phyloP scores from a whole-genome alignment of 2,888 invertebrate genomes.

The Drosophila mettleri region DNA sequence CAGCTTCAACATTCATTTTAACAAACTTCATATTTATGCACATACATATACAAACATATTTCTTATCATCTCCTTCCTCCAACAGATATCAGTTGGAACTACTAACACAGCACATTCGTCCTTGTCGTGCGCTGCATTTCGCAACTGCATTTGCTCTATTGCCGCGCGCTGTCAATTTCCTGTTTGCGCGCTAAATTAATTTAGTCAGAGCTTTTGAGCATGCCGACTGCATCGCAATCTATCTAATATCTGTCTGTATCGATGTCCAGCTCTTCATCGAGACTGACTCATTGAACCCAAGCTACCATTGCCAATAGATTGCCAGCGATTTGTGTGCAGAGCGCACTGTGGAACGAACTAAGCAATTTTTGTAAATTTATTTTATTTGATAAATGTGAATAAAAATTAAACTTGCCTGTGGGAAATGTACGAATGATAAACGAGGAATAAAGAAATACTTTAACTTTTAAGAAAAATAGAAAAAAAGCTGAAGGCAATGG shows the following conservation, averaged over 20 bases:
- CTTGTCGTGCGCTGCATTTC: constrained; percentile 11
- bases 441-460: too few relatives aligned
- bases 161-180: constrained; percentile 59
- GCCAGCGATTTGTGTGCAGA: constrained; percentile 23
- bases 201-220: constrained; percentile 72
- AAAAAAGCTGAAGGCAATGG: too few relatives aligned
- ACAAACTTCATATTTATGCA: neutral
- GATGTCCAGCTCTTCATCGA: constrained; percentile 40
- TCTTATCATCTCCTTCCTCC: neutral
- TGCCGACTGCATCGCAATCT: constrained; percentile 44
- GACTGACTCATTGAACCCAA: constrained; percentile 33
- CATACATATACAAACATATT: neutral
- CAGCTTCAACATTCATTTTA: neutral
- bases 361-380: neutral
- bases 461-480: too few relatives aligned
- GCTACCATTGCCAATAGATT: constrained; percentile 15
- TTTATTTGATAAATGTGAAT: too few relatives aligned
- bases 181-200: constrained; percentile 77
- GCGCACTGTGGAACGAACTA: constrained; percentile 34
- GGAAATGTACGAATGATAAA: too few relatives aligned
- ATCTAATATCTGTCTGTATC: constrained; percentile 41
- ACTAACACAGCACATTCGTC: neutral
- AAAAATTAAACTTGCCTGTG: too few relatives aligned
- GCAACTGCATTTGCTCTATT: constrained; percentile 20
- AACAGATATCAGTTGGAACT: neutral